Evolutionary conservation across 2,888 invertebrate genomes (phyloP).

Genomic region (Merodon equestris): DNA sequence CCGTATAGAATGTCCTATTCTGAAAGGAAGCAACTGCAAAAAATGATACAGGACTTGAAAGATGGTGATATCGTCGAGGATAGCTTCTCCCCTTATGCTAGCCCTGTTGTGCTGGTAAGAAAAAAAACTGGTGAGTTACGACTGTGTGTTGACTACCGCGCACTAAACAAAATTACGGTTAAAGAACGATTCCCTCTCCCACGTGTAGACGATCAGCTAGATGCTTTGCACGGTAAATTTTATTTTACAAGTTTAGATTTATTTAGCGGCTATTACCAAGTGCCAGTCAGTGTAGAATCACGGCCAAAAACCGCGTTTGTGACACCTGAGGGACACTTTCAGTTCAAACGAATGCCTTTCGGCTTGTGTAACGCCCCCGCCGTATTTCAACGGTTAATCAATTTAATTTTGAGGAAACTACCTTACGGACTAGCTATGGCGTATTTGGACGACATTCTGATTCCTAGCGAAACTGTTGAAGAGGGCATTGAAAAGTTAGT

Average conservation of each 20-base stretch:
- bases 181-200: too few relatives aligned
- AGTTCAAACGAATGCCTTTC: too few relatives aligned
- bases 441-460: too few relatives aligned
- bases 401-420: neutral
- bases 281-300: neutral
- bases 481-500: too few relatives aligned
- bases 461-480: too few relatives aligned
- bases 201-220: too few relatives aligned
- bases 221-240: too few relatives aligned
- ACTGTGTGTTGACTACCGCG: neutral
- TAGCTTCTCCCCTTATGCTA: slow-evolving; percentile 5
- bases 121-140: slow-evolving; percentile 4
- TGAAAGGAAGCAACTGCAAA: neutral
- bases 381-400: too few relatives aligned
- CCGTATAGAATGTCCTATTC: neutral
- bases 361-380: too few relatives aligned
- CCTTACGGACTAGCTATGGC: slow-evolving; percentile 9
- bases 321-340: neutral
- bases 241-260: too few relatives aligned
- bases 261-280: slow-evolving; percentile 1
- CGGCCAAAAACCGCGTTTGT: slow-evolving; percentile 1
- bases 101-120: slow-evolving; percentile 10
- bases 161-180: too few relatives aligned
- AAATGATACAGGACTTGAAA: too few relatives aligned
- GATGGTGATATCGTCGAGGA: slow-evolving; percentile 18